phyloP scores from a whole-genome alignment of 2,888 invertebrate genomes.

The Sphaeridia pumilis region DNA sequence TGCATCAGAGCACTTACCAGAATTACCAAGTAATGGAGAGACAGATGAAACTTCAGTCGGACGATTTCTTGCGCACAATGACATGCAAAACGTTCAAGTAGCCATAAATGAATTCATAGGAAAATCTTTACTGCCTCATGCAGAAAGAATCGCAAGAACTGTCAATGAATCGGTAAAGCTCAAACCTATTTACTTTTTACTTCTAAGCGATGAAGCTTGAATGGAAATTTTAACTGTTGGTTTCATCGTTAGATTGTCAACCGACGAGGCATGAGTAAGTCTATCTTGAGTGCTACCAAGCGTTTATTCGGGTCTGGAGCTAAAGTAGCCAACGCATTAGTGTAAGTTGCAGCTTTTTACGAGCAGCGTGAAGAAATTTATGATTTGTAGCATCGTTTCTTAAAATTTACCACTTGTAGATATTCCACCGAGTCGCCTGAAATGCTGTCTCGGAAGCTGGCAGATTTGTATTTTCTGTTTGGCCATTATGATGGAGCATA shows the following conservation, averaged over 20 bases:
- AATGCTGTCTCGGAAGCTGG: constrained; percentile 79
- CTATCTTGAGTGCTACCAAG: constrained; percentile 85
- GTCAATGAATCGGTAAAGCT: constrained; percentile 57
- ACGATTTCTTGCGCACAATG: constrained; percentile 61
- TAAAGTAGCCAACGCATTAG: constrained; percentile 49
- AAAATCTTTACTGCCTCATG: constrained; percentile 75
- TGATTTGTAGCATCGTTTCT: background rate
- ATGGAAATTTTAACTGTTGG: constrained; percentile 5
- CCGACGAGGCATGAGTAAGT: constrained; percentile 78
- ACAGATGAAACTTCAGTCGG: constrained; percentile 41
- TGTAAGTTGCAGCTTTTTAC: constrained; percentile 49
- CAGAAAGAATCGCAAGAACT: constrained; percentile 73
- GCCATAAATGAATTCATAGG: constrained; percentile 79
- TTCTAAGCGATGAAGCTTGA: constrained; percentile 1
- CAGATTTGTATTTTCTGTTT: constrained; percentile 93
- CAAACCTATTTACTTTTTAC: background rate
- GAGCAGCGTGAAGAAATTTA: background rate
- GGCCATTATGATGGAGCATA: constrained; percentile 85
- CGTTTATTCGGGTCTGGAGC: constrained; percentile 68
- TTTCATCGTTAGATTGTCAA: constrained; percentile 45
- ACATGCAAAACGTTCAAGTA: constrained; percentile 70
- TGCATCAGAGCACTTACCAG: constrained; percentile 19
- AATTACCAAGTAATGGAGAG: constrained; percentile 19
- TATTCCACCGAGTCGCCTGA: constrained; percentile 50
- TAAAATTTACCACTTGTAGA: constrained; percentile 18